phyloP scores from a whole-genome alignment of 2,113 vertebrate genomes.

The Saguinus imperator region DNA sequence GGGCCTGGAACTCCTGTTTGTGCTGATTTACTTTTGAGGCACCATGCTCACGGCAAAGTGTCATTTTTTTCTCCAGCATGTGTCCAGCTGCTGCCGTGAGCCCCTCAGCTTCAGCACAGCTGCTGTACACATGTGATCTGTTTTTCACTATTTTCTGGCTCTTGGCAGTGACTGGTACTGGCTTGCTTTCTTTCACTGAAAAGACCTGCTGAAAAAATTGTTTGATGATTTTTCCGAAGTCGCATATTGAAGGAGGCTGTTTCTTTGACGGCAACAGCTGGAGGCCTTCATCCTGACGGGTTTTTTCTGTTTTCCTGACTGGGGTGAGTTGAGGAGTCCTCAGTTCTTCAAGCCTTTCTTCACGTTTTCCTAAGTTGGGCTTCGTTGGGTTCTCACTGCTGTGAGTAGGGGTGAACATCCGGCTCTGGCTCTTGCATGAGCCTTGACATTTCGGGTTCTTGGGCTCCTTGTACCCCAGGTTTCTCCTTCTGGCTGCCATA shows the following conservation, averaged over 20 bases:
- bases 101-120: neutral
- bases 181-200: neutral
- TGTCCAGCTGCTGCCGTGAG: slow-evolving; percentile 1
- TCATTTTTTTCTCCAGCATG: slow-evolving; percentile 34
- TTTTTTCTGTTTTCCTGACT: neutral
- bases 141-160: neutral
- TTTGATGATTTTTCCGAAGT: neutral
- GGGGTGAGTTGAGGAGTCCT: neutral
- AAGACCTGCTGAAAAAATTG: neutral
- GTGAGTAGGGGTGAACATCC: neutral
- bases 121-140: neutral
- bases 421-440: neutral
- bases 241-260: neutral
- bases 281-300: neutral
- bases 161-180: neutral
- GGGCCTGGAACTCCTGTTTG: neutral
- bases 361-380: neutral
- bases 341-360: neutral
- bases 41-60: too few relatives aligned
- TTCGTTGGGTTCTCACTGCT: neutral
- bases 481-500: neutral
- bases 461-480: neutral
- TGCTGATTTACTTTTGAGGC: neutral
- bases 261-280: neutral
- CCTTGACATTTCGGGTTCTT: neutral